phyloP scores from a whole-genome alignment of 2,797 vertebrate genomes.

The Acridotheres tristis region DNA sequence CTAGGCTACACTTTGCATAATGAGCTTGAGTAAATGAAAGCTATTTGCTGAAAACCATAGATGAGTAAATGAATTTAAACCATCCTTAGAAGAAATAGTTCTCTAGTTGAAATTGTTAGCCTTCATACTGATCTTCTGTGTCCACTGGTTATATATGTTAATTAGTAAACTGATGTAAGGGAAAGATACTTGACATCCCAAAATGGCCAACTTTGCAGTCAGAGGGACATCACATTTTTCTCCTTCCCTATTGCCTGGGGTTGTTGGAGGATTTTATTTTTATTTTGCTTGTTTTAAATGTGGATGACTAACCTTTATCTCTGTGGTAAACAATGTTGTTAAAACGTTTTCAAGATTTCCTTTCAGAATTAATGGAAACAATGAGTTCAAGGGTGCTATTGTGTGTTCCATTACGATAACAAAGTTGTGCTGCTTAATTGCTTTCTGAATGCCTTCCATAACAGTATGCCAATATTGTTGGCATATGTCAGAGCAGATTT shows the following conservation, averaged over 20 bases:
- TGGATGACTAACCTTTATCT: not conserved
- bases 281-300: not conserved
- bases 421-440: not conserved
- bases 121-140: not conserved
- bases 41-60: not conserved
- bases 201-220: fast-evolving
- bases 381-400: not conserved
- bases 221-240: not conserved
- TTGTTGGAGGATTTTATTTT: not conserved
- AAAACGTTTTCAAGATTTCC: not conserved
- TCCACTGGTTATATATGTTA: not conserved
- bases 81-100: not conserved
- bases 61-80: not conserved
- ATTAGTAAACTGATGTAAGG: not conserved
- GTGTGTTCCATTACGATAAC: not conserved
- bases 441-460: not conserved
- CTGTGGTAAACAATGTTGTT: not conserved
- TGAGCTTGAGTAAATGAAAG: not conserved
- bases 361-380: not conserved
- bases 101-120: not conserved
- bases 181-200: not conserved
- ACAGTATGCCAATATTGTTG: not conserved
- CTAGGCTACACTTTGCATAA: not conserved
- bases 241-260: not conserved
- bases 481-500: not conserved